Evolutionary conservation across 1,140 invertebrate genomes (phyloP).

Genomic region (Hirudo medicinalis): DNA sequence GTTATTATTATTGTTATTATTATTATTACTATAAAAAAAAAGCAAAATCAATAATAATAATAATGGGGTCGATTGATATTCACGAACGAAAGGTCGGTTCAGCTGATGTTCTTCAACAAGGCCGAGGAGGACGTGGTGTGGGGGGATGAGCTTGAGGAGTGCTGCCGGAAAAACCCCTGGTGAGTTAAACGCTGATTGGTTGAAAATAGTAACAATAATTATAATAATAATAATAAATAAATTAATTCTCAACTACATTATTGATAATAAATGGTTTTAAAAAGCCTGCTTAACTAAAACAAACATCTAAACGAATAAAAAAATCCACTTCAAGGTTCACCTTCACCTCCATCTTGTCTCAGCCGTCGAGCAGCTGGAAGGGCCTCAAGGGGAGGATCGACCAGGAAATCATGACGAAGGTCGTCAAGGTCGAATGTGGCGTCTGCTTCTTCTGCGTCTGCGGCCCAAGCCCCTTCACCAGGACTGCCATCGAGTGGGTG

Average conservation of each 20-base stretch:
- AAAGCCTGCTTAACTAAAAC: neutral
- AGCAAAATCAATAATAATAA: too few species aligned
- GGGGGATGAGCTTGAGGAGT: neutral
- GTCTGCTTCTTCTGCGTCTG: conserved; percentile 1
- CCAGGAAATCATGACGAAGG: neutral
- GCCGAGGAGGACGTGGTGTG: neutral
- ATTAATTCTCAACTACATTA: neutral
- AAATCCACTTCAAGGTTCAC: neutral
- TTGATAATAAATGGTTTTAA: neutral
- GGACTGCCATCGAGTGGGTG: neutral
- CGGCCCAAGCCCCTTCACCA: neutral
- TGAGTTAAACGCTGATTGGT: neutral
- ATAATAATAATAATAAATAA: too few species aligned
- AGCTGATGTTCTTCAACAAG: conserved; percentile 1
- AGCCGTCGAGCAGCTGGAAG: neutral
- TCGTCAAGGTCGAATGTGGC: neutral
- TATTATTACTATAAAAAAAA: too few species aligned
- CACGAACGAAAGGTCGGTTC: neutral
- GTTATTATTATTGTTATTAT: too few species aligned
- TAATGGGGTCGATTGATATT: neutral
- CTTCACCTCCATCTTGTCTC: neutral
- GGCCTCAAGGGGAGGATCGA: neutral
- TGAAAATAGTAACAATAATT: neutral
- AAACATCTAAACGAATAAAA: neutral
- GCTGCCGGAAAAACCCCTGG: neutral